phyloP scores from a whole-genome alignment of 2,888 invertebrate genomes.

The Ditylenchus weischeri region DNA sequence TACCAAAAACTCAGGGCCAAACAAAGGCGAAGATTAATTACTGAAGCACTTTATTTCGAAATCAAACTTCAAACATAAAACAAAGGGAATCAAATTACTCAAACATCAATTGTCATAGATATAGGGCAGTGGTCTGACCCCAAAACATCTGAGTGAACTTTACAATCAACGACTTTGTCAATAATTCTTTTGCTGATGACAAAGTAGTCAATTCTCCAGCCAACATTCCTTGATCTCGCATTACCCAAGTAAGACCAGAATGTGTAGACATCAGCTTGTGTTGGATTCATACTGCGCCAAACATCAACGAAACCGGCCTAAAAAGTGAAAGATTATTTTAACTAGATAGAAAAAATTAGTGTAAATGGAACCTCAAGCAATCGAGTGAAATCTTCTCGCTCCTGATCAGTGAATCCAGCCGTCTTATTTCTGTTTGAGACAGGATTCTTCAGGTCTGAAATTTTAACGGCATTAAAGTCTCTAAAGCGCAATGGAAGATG shows the following conservation, averaged over 20 bases:
- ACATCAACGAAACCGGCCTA: conserved; percentile 72
- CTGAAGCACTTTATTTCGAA: too few species aligned
- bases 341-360: too few species aligned
- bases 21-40: too few species aligned
- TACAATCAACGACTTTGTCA: conserved; percentile 75
- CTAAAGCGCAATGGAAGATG: neutral
- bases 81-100: conserved; percentile 8
- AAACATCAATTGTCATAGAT: conserved; percentile 33
- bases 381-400: conserved; percentile 83
- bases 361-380: conserved; percentile 66
- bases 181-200: conserved; percentile 78
- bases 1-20: too few species aligned
- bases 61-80: too few species aligned
- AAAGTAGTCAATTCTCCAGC: conserved; percentile 96
- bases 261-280: conserved; percentile 65
- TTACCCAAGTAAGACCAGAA: conserved; percentile 76
- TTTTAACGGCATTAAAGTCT: neutral
- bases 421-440: conserved; percentile 79
- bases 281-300: conserved; percentile 82
- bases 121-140: conserved; percentile 68
- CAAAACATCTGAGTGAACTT: conserved; percentile 75
- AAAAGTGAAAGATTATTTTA: too few species aligned
- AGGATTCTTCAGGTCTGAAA: conserved; percentile 78
- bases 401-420: conserved; percentile 92
- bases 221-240: conserved; percentile 81